A percentile compares a stretch with the other conserved stretches of the same genome.
phyloP scores from a whole-genome alignment of 1,140 invertebrate species.

The Aphidius ervi region DNA sequence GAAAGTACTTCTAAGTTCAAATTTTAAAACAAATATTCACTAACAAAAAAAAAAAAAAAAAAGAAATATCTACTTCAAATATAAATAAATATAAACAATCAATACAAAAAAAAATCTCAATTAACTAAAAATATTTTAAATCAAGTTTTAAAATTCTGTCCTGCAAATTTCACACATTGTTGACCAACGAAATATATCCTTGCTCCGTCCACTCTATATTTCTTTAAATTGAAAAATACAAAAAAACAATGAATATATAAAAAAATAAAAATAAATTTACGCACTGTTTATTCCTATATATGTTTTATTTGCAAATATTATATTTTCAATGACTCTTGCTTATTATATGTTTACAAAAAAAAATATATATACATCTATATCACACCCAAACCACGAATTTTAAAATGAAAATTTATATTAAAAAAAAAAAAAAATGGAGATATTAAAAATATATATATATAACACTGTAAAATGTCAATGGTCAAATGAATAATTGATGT shows the following conservation, averaged over 20 bases:
- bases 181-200: conserved; percentile 23
- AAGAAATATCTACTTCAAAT: too few species aligned
- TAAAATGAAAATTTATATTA: too few species aligned
- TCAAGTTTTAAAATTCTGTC: background rate
- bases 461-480: too few species aligned
- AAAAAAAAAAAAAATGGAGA: too few species aligned
- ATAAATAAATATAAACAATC: too few species aligned
- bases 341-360: background rate
- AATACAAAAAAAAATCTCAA: too few species aligned
- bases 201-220: conserved; percentile 23
- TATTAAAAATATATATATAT: too few species aligned
- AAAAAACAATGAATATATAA: too few species aligned
- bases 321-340: background rate
- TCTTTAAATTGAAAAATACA: background rate
- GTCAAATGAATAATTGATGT: background rate
- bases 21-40: too few species aligned
- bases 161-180: conserved; percentile 1
- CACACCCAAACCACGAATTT: background rate
- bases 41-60: too few species aligned
- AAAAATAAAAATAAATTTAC: background rate
- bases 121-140: too few species aligned
- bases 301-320: background rate
- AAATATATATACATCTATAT: background rate
- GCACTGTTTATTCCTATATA: background rate
- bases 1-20: too few species aligned